A percentile compares a stretch with the other conserved stretches of the same genome.
phyloP scores from a whole-genome alignment of 1,140 invertebrate species.

The Monochamus saltuarius region DNA sequence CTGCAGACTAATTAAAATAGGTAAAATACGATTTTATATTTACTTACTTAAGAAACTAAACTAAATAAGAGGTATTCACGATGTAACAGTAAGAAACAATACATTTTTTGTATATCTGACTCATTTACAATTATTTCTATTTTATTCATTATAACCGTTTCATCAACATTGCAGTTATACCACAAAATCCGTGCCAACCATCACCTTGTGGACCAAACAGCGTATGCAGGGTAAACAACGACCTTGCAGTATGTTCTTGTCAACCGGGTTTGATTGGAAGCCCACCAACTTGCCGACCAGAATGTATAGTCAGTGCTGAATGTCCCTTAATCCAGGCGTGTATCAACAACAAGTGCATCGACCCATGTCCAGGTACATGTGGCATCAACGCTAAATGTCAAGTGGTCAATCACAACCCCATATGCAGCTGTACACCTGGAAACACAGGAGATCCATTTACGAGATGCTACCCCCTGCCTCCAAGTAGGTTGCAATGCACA shows the following conservation, averaged over 20 bases:
- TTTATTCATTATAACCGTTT: background rate
- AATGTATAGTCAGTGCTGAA: constrained; percentile 73
- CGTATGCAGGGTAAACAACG: constrained; percentile 66
- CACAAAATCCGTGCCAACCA: constrained; percentile 53
- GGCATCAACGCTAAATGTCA: constrained; percentile 71
- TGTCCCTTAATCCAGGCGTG: constrained; percentile 69
- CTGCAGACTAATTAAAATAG: constrained; percentile 57
- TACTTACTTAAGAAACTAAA: too few relatives aligned
- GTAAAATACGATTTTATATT: constrained; percentile 19
- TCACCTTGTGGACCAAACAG: constrained; percentile 68
- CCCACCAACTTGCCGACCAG: constrained; percentile 71
- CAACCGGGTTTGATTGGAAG: constrained; percentile 68
- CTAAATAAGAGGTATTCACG: too few relatives aligned
- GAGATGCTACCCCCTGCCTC: constrained; percentile 57
- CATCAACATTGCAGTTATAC: constrained; percentile 17
- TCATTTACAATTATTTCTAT: background rate
- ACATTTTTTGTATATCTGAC: background rate
- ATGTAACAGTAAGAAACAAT: too few relatives aligned
- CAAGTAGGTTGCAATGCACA: too few relatives aligned
- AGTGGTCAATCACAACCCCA: constrained; percentile 74
- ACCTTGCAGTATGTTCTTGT: constrained; percentile 72
- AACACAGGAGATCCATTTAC: constrained; percentile 72
- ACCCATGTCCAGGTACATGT: constrained; percentile 74
- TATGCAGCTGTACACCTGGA: constrained; percentile 69
- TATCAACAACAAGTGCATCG: constrained; percentile 66